Percentiles rank a stretch among this genome's conserved stretches.
Evolutionary conservation across 1,140 invertebrate species (phyloP).

Genomic region (Pantala flavescens): DNA sequence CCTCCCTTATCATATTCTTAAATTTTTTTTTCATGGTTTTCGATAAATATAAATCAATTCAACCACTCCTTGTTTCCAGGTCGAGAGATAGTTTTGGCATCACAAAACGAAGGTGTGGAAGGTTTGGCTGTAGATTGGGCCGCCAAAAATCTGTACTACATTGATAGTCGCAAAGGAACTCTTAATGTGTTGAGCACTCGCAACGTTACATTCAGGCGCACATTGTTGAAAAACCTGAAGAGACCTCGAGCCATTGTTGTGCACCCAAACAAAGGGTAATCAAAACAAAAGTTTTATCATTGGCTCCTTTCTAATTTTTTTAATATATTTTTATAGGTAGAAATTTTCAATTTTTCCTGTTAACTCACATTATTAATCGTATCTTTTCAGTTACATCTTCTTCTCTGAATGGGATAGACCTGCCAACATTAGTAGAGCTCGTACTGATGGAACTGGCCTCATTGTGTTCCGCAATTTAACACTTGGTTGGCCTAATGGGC

Average conservation of each 20-base stretch:
- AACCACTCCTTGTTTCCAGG: slow-evolving; percentile 31
- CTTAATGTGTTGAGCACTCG: slow-evolving; percentile 84
- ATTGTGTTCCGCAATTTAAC: slow-evolving; percentile 86
- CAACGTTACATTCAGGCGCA: slow-evolving; percentile 73
- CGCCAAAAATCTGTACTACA: slow-evolving; percentile 95
- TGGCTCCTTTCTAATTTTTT: neutral
- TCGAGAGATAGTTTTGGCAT: slow-evolving; percentile 83
- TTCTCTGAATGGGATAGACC: slow-evolving; percentile 95
- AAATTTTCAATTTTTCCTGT: neutral
- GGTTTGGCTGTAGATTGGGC: slow-evolving; percentile 95
- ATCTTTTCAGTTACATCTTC: slow-evolving; percentile 56
- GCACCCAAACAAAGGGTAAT: slow-evolving; percentile 80
- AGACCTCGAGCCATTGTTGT: slow-evolving; percentile 89
- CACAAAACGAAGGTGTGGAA: slow-evolving; percentile 95
- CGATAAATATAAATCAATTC: too few relatives aligned
- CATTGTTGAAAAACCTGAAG: slow-evolving; percentile 78
- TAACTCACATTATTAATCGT: slow-evolving; percentile 12
- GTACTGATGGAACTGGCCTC: slow-evolving; percentile 76
- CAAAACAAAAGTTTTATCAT: neutral
- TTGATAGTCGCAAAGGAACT: slow-evolving; percentile 91
- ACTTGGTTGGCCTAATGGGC: slow-evolving; percentile 90
- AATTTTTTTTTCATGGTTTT: too few relatives aligned
- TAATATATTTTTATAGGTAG: neutral
- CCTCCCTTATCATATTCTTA: too few relatives aligned
- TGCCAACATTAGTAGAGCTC: slow-evolving; percentile 85